Evolutionary conservation across 2,888 invertebrate genomes (phyloP), one percentile per base, ranked within the genome.

Genomic region (Vandiemenella viatica): DNA sequence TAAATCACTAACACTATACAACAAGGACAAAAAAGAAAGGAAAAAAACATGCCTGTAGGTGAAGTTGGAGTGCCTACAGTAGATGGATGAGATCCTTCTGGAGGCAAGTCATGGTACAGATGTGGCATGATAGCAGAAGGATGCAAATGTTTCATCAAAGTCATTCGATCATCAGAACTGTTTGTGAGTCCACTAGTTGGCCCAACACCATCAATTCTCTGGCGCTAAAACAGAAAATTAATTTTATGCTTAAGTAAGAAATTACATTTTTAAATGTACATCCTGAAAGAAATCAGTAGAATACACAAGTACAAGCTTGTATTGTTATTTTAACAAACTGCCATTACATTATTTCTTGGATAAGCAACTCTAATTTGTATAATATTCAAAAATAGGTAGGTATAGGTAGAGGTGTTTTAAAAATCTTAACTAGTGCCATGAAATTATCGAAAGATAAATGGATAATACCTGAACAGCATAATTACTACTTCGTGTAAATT

Each of bases 31-130:
- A n/a, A n/a, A n/a, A n/a, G n/a, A n/a, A n/a, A n/a, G n/a, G n/a
- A n/a, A n/a, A n/a, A n/a, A n/a, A n/a, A 20, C 32, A 20, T n/a
- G 17, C 45, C 38, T 15, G 48, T 17, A n/a, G 53, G 43, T 8
- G 52, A 45, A 8, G 40, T 45, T 15, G 62, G 61, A 56, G 60
- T 64, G 40, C 58, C 50, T 37, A 44, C 26, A 7, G 56, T 51
- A 42, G 57, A 53, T 50, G 16, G 76, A 72, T 46, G 43, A 13
- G 18, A n/a, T 19, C 18, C 42, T 56, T 80, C 80, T 0, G 85
- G 84, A 1, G 89, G 89, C 48, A 90, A 65, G 61, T 89, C 90
- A n/a, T 86, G 84, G 61, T 89, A 90, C 3, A 90, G 63, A 54
- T 73, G 80, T 7, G 77, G 75, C 1, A 74, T 61, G 15, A 65